Evolutionary conservation across 1,140 invertebrate species (phyloP).

Genomic region (Ptiloglossa arizonensis): DNA sequence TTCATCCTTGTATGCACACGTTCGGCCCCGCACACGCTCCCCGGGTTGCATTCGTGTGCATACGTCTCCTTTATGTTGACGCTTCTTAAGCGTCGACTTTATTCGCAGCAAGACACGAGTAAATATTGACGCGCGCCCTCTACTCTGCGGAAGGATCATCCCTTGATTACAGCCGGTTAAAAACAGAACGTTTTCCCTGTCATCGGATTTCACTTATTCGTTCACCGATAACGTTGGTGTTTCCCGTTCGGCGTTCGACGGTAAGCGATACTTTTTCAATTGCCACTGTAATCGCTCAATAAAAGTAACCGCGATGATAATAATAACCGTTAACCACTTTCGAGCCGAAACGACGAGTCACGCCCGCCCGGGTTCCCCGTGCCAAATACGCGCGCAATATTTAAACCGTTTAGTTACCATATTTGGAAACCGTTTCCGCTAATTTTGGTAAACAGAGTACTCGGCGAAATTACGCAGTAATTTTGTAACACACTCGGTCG

Average conservation of each 20-base stretch:
- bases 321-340: too few relatives aligned
- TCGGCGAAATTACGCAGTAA: too few relatives aligned
- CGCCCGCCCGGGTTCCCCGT: too few relatives aligned
- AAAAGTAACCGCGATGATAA: not conserved
- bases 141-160: not conserved
- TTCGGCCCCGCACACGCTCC: too few relatives aligned
- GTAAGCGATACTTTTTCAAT: too few relatives aligned
- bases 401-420: too few relatives aligned
- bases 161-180: slow-evolving; percentile 22
- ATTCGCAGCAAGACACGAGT: slow-evolving; percentile 35
- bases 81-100: slow-evolving; percentile 41
- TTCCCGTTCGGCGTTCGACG: too few relatives aligned
- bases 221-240: slow-evolving; percentile 11
- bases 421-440: too few relatives aligned
- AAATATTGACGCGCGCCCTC: slow-evolving; percentile 34
- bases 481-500: too few relatives aligned
- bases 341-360: too few relatives aligned
- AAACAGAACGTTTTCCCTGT: slow-evolving; percentile 8
- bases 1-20: not conserved
- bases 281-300: not conserved
- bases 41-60: slow-evolving; percentile 30
- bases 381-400: too few relatives aligned
- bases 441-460: too few relatives aligned
- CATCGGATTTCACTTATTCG: not conserved
- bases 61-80: slow-evolving; percentile 40